Evolutionary conservation across 2,113 vertebrate genomes (phyloP).

Genomic region (Heterochromis multidens): DNA sequence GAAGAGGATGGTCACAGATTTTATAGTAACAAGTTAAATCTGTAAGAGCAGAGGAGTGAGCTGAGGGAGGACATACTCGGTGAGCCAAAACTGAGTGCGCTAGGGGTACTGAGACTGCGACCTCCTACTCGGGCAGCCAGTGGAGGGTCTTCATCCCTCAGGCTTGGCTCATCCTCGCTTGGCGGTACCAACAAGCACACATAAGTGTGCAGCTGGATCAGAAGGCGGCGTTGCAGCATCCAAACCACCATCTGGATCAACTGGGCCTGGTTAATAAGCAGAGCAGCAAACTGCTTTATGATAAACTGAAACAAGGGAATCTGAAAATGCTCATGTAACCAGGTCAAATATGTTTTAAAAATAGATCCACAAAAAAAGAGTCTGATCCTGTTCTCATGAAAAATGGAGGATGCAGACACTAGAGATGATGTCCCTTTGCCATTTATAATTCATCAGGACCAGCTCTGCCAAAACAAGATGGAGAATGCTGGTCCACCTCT

Average conservation of each 20-base stretch:
- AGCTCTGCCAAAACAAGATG: slow-evolving; percentile 3
- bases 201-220: slow-evolving; percentile 95
- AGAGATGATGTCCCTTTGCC: slow-evolving; percentile 15
- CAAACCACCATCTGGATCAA: slow-evolving; percentile 99
- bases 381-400: slow-evolving; percentile 47
- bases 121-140: slow-evolving; percentile 81
- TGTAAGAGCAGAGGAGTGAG: background rate
- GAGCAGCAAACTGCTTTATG: background rate
- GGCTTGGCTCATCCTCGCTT: slow-evolving; percentile 79
- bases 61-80: slow-evolving; percentile 82
- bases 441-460: slow-evolving; percentile 53
- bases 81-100: slow-evolving; percentile 94
- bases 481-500: slow-evolving; percentile 9
- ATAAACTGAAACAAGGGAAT: background rate
- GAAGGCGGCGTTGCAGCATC: slow-evolving; percentile 92
- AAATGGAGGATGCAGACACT: slow-evolving; percentile 29
- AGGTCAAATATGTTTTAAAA: slow-evolving; percentile 17
- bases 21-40: background rate
- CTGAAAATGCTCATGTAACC: background rate
- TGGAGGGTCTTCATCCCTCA: slow-evolving; percentile 81
- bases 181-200: slow-evolving; percentile 92
- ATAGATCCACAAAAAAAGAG: slow-evolving; percentile 13
- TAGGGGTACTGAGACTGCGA: slow-evolving; percentile 92
- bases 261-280: slow-evolving; percentile 80
- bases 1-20: background rate